Conservation (phyloP, 2,888 invertebrate species). For the Cactoblastis cactorum region DNA sequence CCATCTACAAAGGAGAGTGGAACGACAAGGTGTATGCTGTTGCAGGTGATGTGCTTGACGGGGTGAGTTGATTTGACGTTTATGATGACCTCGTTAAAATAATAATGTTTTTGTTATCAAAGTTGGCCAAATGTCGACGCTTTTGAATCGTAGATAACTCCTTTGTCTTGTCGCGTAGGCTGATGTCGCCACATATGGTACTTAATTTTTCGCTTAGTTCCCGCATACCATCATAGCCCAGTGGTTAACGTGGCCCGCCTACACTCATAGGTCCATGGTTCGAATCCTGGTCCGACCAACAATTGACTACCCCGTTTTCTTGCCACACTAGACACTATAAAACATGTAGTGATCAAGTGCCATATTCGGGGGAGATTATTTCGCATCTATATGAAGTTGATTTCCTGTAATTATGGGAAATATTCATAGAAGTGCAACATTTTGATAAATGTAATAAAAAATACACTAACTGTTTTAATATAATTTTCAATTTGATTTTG, state of each 20-base stretch:
- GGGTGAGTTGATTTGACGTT: slow-evolving; percentile 82
- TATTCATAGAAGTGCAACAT: slow-evolving; percentile 60
- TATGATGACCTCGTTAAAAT: too few relatives aligned
- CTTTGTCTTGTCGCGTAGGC: too few relatives aligned
- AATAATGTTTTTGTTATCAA: too few relatives aligned
- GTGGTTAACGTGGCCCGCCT: slow-evolving; percentile 18
- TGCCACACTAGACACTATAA: slow-evolving; percentile 71
- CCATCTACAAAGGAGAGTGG: slow-evolving; percentile 92
- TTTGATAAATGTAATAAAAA: too few relatives aligned
- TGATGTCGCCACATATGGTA: too few relatives aligned
- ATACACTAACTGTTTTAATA: too few relatives aligned
- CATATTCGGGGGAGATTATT: slow-evolving; percentile 58
- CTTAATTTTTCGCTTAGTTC: slow-evolving; percentile 15
- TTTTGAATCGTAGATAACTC: too few relatives aligned
- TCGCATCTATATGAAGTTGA: slow-evolving; percentile 60
- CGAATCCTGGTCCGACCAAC: slow-evolving; percentile 34
- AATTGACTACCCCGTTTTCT: slow-evolving; percentile 54
- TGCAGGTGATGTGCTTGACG: slow-evolving; percentile 96
- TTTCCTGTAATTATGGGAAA: slow-evolving; percentile 36
- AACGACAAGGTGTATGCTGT: slow-evolving; percentile 93
- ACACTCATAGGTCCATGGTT: slow-evolving; percentile 36
- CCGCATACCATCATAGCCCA: slow-evolving; percentile 25
- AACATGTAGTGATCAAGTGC: slow-evolving; percentile 65
- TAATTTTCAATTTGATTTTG: too few relatives aligned
- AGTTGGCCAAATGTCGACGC: too few relatives aligned